These are phyloP conservation scores for Poeciliopsis infans DNA, from an alignment of 2,797 vertebrate genomes.

Conservation along the genomic window DNA sequence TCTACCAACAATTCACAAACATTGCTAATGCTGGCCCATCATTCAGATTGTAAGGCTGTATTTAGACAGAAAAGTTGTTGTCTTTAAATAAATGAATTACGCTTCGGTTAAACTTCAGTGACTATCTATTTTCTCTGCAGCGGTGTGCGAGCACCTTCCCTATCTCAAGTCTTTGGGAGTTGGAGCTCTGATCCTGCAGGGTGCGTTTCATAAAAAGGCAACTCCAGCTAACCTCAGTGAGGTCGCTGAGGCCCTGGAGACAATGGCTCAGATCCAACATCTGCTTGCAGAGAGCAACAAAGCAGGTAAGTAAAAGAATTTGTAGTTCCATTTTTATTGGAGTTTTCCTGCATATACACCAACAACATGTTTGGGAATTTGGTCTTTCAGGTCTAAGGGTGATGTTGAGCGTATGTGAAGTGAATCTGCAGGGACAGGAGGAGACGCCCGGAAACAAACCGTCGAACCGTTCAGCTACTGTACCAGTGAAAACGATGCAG, in stretches of 20 bases:
- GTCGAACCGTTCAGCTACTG: constrained; percentile 25
- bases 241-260: constrained; percentile 36
- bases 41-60: background rate
- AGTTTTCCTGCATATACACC: background rate
- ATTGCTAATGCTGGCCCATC: background rate
- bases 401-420: constrained; percentile 77
- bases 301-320: constrained; percentile 55
- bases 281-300: constrained; percentile 73
- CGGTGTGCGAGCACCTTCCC: constrained; percentile 66
- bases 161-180: constrained; percentile 75
- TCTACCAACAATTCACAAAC: background rate
- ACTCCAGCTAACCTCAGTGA: constrained; percentile 57
- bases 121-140: constrained; percentile 48
- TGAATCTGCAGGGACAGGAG: constrained; percentile 45
- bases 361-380: background rate
- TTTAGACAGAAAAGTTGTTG: background rate
- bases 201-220: constrained; percentile 54
- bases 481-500: constrained; percentile 42
- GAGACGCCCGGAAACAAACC: constrained; percentile 17
- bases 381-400: constrained; percentile 73
- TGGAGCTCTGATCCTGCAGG: constrained; percentile 76
- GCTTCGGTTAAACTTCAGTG: background rate
- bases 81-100: too few relatives aligned
- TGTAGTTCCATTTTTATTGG: background rate
- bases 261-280: constrained; percentile 65